These are phyloP conservation scores for Drosophila pseudotakahashii DNA, from an alignment of 2,888 invertebrate genomes.

Conservation along the genomic window DNA sequence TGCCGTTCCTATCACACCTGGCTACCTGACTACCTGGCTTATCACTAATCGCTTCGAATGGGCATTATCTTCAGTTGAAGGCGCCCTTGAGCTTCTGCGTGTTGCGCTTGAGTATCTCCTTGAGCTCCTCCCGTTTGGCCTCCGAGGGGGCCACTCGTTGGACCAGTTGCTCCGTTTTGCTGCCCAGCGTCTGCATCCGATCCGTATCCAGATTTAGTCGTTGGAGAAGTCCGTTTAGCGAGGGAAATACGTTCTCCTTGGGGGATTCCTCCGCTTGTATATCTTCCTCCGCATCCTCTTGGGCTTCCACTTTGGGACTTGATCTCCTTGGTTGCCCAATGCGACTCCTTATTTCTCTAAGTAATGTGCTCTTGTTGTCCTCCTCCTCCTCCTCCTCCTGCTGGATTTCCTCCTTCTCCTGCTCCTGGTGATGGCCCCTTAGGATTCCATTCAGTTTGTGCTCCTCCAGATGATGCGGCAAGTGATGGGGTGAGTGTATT, in stretches of 20 bases:
- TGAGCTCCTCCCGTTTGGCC: slow-evolving; percentile 65
- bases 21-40: too few species aligned
- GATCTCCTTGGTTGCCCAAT: not conserved
- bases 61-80: slow-evolving; percentile 47
- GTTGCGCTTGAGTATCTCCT: slow-evolving; percentile 65
- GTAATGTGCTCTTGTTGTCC: too few species aligned
- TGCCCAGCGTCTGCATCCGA: slow-evolving; percentile 45
- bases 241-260: not conserved
- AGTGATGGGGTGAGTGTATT: slow-evolving; percentile 42
- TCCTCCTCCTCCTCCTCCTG: too few species aligned
- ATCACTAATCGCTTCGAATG: not conserved
- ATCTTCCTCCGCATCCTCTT: not conserved
- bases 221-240: slow-evolving; percentile 44
- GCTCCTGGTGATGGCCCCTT: not conserved
- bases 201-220: slow-evolving; percentile 57
- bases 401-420: not conserved
- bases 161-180: slow-evolving; percentile 69
- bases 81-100: slow-evolving; percentile 70
- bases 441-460: slow-evolving; percentile 2
- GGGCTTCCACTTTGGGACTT: too few species aligned
- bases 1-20: not conserved
- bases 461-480: not conserved
- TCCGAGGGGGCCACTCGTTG: slow-evolving; percentile 61
- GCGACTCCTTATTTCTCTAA: not conserved
- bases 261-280: not conserved